A percentile compares a stretch with the other conserved stretches of the same genome.
Conservation (phyloP, 2,888 invertebrate genomes). For the Drosophila fulvimacula region DNA sequence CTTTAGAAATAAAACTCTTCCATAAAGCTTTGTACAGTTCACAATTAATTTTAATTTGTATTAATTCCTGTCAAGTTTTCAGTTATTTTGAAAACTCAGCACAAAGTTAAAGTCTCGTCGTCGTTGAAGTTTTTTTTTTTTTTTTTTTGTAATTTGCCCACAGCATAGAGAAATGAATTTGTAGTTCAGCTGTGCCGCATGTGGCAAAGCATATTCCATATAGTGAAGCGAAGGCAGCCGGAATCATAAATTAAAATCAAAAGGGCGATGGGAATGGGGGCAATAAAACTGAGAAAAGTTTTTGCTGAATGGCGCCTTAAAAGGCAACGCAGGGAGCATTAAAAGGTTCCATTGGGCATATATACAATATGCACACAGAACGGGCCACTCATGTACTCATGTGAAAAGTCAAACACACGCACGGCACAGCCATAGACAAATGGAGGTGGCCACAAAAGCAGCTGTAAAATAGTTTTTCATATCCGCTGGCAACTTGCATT, state of each 20-base stretch:
- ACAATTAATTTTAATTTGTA: neutral
- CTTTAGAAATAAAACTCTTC: too few relatives aligned
- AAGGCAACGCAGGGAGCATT: conserved; percentile 19
- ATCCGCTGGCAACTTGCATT: conserved; percentile 75
- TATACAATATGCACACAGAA: conserved; percentile 4
- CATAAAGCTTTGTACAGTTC: too few relatives aligned
- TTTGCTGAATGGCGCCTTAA: conserved; percentile 22
- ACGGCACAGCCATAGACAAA: conserved; percentile 15
- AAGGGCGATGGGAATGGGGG: conserved; percentile 22
- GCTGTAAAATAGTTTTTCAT: conserved; percentile 80
- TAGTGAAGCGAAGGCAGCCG: conserved; percentile 15
- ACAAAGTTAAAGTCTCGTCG: neutral
- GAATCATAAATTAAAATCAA: conserved; percentile 67
- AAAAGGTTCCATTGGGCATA: conserved; percentile 20
- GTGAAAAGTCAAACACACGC: conserved; percentile 17
- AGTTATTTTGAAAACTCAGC: neutral
- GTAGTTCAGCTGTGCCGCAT: conserved; percentile 5
- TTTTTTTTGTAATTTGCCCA: conserved; percentile 30
- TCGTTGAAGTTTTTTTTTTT: conserved; percentile 17
- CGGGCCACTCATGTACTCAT: conserved; percentile 4
- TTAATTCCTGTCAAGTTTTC: neutral
- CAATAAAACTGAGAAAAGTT: conserved; percentile 40
- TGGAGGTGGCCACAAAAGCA: conserved; percentile 62
- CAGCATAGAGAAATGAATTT: conserved; percentile 20
- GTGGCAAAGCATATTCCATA: conserved; percentile 10